Evolutionary conservation across 2,797 vertebrate genomes (phyloP).

Genomic region (Anabacerthia variegaticeps): DNA sequence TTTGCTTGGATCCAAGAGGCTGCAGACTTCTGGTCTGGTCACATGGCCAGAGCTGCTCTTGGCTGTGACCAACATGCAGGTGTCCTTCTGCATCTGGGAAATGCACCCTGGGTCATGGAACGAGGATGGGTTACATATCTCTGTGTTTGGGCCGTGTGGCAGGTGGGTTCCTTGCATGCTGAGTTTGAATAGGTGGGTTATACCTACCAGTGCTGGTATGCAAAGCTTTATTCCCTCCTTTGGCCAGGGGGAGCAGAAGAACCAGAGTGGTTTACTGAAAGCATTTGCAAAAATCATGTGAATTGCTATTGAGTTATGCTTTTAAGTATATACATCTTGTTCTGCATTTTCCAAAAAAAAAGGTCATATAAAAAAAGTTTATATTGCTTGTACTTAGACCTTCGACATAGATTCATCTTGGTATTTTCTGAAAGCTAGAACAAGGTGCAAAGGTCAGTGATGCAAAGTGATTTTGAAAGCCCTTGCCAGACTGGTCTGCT

Average conservation of each 20-base stretch:
- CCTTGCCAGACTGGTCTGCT: neutral
- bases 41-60: accelerated
- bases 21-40: neutral
- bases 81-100: neutral
- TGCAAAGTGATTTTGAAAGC: neutral
- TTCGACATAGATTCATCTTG: neutral
- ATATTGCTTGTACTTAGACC: neutral
- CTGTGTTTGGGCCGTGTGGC: neutral
- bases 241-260: neutral
- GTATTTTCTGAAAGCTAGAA: neutral
- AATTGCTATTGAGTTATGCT: neutral
- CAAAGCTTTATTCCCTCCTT: neutral
- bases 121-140: neutral
- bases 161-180: neutral
- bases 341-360: neutral
- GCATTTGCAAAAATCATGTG: neutral
- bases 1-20: neutral
- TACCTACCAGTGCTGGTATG: neutral
- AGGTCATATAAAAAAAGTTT: neutral
- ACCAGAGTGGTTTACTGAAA: neutral
- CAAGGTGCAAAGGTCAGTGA: neutral
- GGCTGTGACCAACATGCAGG: accelerated
- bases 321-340: neutral
- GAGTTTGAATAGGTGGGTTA: neutral
- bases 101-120: too few relatives aligned